Percentiles rank a stretch among this genome's conserved stretches.
phyloP scores from a whole-genome alignment of 2,113 vertebrate genomes.

The Notarius quadriscutis region DNA sequence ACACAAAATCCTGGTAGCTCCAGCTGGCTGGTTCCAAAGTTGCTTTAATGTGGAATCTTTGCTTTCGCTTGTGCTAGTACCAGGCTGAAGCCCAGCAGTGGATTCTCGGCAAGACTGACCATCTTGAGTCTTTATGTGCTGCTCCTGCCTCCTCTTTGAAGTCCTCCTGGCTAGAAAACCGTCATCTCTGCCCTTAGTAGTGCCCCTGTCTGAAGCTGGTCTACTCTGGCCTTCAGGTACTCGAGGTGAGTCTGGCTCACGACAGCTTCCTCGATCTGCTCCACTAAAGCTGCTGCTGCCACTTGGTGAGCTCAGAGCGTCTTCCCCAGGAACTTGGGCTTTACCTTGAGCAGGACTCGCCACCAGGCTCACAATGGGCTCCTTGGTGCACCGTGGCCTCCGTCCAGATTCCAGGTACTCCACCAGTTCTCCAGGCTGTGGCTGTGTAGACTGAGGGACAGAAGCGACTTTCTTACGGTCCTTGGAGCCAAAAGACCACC shows the following conservation, averaged over 20 bases:
- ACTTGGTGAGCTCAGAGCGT: slow-evolving; percentile 56
- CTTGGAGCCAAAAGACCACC: slow-evolving; percentile 80
- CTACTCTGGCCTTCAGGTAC: slow-evolving; percentile 64
- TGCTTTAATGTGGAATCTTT: slow-evolving; percentile 71
- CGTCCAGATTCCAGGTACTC: slow-evolving; percentile 87
- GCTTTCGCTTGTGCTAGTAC: slow-evolving; percentile 55
- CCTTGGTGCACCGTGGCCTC: slow-evolving; percentile 81
- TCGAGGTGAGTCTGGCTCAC: slow-evolving; percentile 54
- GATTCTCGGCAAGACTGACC: slow-evolving; percentile 58
- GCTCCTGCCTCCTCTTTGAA: slow-evolving; percentile 66
- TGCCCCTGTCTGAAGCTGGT: slow-evolving; percentile 51
- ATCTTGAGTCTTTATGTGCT: slow-evolving; percentile 64
- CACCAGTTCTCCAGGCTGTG: slow-evolving; percentile 75
- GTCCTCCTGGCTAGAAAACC: slow-evolving; percentile 63
- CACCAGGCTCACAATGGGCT: slow-evolving; percentile 77
- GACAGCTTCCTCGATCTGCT: slow-evolving; percentile 47
- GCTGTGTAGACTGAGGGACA: slow-evolving; percentile 11
- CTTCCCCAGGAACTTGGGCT: slow-evolving; percentile 46
- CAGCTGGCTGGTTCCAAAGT: slow-evolving; percentile 47
- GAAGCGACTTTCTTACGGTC: slow-evolving; percentile 65
- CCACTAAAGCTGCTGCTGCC: slow-evolving; percentile 61
- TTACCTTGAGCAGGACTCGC: slow-evolving; percentile 60
- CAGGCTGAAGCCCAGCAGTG: slow-evolving; percentile 32
- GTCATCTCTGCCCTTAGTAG: slow-evolving; percentile 59
- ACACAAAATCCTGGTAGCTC: slow-evolving; percentile 49